A percentile compares a stretch with the other conserved stretches of the same genome.
phyloP scores from a whole-genome alignment of 1,140 invertebrate species.

The Meteorus sp. region DNA sequence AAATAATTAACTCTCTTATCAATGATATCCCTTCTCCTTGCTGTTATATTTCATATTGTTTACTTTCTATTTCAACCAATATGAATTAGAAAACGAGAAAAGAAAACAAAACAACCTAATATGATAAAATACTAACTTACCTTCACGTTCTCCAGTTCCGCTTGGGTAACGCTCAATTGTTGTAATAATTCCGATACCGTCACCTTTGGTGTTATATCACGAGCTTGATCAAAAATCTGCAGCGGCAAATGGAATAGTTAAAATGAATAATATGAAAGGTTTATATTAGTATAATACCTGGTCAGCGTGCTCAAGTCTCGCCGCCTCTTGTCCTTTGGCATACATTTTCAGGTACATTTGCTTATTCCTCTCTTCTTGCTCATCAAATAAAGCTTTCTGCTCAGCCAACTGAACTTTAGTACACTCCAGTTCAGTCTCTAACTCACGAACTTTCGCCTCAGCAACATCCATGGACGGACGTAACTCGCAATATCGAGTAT shows the following conservation, averaged over 20 bases:
- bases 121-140: conserved; percentile 57
- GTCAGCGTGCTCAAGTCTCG: conserved; percentile 69
- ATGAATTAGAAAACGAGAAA: too few species aligned
- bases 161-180: conserved; percentile 78
- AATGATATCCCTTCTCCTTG: too few species aligned
- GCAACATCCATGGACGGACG: conserved; percentile 60
- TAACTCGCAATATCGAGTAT: conserved; percentile 71
- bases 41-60: too few species aligned
- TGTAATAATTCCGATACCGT: conserved; percentile 77
- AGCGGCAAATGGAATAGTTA: conserved; percentile 40
- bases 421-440: conserved; percentile 71
- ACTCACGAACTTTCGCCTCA: conserved; percentile 66
- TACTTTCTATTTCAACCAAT: too few species aligned
- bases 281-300: conserved; percentile 51
- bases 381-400: conserved; percentile 53
- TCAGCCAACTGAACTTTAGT: conserved; percentile 65
- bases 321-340: conserved; percentile 77
- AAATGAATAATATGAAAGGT: conserved; percentile 15
- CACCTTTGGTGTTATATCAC: conserved; percentile 64
- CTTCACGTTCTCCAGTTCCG: conserved; percentile 81
- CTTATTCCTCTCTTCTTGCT: conserved; percentile 76
- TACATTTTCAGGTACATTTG: conserved; percentile 82
- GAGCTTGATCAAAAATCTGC: conserved; percentile 65
- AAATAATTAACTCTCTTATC: too few species aligned
- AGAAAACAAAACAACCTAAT: too few species aligned